These are phyloP conservation scores for Platygyra sinensis DNA, from an alignment of 64 coral and sea anemone species.

Conservation along the genomic window DNA sequence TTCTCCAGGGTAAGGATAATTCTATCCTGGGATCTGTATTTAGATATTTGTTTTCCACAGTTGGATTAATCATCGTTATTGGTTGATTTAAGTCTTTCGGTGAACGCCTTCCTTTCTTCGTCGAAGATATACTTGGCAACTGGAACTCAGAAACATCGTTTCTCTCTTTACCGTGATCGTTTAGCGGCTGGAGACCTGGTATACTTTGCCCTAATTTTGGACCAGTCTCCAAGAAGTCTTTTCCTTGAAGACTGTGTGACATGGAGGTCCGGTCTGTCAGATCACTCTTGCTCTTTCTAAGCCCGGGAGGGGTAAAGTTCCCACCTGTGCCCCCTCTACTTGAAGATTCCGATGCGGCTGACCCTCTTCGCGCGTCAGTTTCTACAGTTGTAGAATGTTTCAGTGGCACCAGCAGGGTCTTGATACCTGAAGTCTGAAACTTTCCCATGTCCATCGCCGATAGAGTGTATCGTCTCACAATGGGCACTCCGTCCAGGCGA, in stretches of 20 bases:
- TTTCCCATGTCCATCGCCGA: conserved; percentile 30
- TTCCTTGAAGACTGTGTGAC: conserved; percentile 8
- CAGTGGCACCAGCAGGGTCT: not conserved
- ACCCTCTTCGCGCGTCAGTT: not conserved
- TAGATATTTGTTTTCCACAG: not conserved
- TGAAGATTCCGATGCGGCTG: conserved; percentile 3
- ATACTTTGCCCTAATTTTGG: not conserved
- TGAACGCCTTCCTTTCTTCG: conserved; percentile 5
- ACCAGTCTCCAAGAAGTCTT: not conserved
- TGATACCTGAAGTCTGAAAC: not conserved
- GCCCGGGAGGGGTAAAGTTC: conserved; percentile 17
- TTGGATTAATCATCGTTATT: not conserved
- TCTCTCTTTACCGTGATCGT: not conserved
- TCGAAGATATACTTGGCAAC: conserved; percentile 16
- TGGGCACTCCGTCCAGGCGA: not conserved
- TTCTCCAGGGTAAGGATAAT: not conserved
- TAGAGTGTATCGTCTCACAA: conserved; percentile 24
- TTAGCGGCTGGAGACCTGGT: not conserved
- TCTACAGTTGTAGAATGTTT: not conserved
- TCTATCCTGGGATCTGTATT: not conserved
- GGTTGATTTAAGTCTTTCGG: not conserved
- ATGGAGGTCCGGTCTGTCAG: conserved; percentile 36
- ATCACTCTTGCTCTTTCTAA: conserved; percentile 45
- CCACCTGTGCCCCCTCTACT: not conserved
- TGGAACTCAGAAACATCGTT: not conserved